Evolutionary conservation across 2,113 vertebrate species (phyloP).

Genomic region (Geococcyx californianus): DNA sequence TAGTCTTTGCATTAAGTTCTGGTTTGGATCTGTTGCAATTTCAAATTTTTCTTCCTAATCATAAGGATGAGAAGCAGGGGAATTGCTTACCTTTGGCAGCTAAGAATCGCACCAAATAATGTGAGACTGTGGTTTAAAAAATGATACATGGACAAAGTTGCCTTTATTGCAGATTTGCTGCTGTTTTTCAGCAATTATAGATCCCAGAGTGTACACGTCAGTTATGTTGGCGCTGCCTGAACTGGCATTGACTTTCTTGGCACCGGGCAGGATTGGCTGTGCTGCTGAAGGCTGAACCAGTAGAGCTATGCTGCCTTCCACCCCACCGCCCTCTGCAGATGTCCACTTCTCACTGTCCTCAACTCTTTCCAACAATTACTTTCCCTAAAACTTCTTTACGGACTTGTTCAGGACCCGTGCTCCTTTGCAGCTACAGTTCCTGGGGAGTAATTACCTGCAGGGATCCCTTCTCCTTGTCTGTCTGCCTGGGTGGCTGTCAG

Average conservation of each 20-base stretch:
- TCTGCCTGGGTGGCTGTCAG: neutral
- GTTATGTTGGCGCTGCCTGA: neutral
- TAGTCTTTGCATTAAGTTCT: neutral
- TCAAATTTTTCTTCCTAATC: neutral
- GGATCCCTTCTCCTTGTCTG: neutral
- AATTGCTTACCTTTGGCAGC: accelerated
- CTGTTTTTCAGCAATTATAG: neutral
- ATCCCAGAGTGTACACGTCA: accelerated
- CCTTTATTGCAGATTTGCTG: neutral
- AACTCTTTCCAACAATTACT: neutral
- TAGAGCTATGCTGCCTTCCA: neutral
- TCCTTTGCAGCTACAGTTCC: neutral
- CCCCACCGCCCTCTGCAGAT: accelerated
- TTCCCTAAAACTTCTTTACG: neutral
- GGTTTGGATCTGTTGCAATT: neutral
- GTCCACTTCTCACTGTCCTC: neutral
- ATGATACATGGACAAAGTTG: neutral
- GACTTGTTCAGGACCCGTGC: neutral
- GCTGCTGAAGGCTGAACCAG: neutral
- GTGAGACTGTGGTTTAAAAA: neutral
- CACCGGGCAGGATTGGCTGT: accelerated
- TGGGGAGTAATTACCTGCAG: accelerated
- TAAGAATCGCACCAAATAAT: neutral
- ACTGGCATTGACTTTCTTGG: neutral
- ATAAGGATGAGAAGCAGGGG: neutral